Base-by-base conservation (phyloP, 2,888 invertebrate species). In the Caenorhabditis japonica region DNA sequence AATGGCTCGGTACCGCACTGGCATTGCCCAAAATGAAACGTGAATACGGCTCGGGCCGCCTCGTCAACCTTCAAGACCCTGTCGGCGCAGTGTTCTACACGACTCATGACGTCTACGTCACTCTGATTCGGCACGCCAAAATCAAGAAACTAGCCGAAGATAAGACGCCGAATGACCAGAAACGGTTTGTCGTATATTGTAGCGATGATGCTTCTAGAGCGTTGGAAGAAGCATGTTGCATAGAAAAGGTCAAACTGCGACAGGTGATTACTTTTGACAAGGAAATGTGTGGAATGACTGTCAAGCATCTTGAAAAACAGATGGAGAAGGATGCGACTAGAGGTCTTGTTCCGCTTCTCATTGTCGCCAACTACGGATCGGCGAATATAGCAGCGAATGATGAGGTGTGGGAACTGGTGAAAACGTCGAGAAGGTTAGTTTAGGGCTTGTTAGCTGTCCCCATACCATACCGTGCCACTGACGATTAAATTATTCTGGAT, bases 331-430 rank as follows among this genome's bases (percentile, higher is more conserved):
- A 74, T 21, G 47, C 61, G 4, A 68, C 43, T 5, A 56, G 44
- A 59, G 55, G 55, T 1, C 19, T 64, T 25, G 33, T n/a, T 10
- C 75, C 75, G 15, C 21, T 75, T 17, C 12, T 70, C 7, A 41
- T 69, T n/a, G 21, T 75, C n/a, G 62, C 69, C 5, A 69, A 53
- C 15, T 75, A 55, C 21, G 75, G 75, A 38, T 70, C 69, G 17
- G 25, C 51, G 0, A 69, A 49, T 27, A 44, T 75, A 1, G 75
- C 53, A 12, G 64, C 64, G 19, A 70, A 60, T 17, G 75, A 75
- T 55, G 60, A 70, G 8, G 13, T 64, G 46, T 56, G 56, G 52
- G 64, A 64, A 36, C 25, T 74, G 15, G 60, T 58, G 0, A 53
- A 53, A 27, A 34, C 55, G 13, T 39, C 72, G 0, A 59, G 38